These are phyloP conservation scores for Tetrax tetrax DNA, from an alignment of 2,113 vertebrate genomes.

Conservation along the genomic window DNA sequence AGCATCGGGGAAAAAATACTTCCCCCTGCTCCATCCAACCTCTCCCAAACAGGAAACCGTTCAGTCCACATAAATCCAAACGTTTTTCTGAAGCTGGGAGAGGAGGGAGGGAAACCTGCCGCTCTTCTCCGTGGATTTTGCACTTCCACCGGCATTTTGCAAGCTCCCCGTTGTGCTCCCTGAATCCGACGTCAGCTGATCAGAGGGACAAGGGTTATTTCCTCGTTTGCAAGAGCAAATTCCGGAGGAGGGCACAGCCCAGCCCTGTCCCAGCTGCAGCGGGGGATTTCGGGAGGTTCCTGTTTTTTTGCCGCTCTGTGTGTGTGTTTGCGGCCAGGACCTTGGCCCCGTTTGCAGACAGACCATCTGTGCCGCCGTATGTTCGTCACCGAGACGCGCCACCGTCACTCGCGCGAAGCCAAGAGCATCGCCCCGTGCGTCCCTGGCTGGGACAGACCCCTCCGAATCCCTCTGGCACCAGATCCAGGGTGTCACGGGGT, in stretches of 20 bases:
- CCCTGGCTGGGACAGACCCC: neutral
- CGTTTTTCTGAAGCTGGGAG: neutral
- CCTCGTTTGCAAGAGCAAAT: neutral
- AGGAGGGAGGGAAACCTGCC: neutral
- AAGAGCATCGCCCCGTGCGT: too few relatives aligned
- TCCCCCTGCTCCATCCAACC: fast-evolving
- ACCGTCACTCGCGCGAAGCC: too few relatives aligned
- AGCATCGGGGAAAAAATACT: too few relatives aligned
- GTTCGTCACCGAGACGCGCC: neutral
- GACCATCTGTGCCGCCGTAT: neutral
- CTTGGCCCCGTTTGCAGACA: neutral
- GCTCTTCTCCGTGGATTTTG: neutral
- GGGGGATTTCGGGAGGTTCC: neutral
- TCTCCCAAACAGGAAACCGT: neutral
- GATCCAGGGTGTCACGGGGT: fast-evolving
- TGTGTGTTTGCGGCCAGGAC: neutral
- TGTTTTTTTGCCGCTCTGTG: neutral
- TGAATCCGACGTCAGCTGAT: fast-evolving
- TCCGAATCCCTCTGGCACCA: neutral
- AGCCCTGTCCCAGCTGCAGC: fast-evolving
- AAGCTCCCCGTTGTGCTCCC: neutral
- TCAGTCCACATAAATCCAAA: neutral
- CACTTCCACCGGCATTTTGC: neutral
- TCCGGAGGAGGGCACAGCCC: too few relatives aligned
- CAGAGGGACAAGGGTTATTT: fast-evolving